Percentiles rank a stretch among this genome's conserved stretches.
Conservation (phyloP, 2,113 vertebrate genomes). For the Nothocercus julius region DNA sequence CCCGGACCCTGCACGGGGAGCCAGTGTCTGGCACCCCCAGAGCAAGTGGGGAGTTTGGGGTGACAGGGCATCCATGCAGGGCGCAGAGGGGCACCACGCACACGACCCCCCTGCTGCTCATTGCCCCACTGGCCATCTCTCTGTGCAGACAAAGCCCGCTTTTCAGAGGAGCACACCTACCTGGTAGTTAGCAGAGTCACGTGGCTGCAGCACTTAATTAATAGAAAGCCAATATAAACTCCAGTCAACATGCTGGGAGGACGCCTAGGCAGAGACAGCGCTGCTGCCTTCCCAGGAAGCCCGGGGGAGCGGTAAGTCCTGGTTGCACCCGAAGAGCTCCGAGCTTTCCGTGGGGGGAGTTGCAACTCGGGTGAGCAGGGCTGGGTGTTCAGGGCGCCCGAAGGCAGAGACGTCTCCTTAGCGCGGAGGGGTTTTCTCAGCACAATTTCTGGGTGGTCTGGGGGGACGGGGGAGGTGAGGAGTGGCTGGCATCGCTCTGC, state of each 20-base stretch:
- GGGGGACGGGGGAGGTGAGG: not conserved
- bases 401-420: rapidly evolving
- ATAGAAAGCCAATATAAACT: slow-evolving; percentile 41
- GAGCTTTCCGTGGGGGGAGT: not conserved
- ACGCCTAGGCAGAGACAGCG: not conserved
- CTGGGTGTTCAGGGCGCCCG: rapidly evolving
- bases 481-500: rapidly evolving
- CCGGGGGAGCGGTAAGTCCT: not conserved
- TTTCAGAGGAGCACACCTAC: slow-evolving; percentile 55
- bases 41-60: not conserved
- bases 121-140: not conserved
- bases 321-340: not conserved
- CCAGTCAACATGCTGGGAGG: slow-evolving; percentile 14
- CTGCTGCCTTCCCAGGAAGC: not conserved
- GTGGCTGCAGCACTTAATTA: slow-evolving; percentile 66
- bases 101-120: not conserved
- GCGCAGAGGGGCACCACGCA: not conserved
- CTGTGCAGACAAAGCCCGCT: not conserved
- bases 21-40: not conserved
- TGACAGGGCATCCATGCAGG: rapidly evolving
- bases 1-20: too few species aligned
- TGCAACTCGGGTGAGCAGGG: not conserved
- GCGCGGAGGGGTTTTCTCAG: rapidly evolving
- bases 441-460: not conserved
- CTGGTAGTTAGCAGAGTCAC: slow-evolving; percentile 48